Base-by-base conservation (phyloP, 2,113 vertebrate genomes). In the Hiodon alosoides region DNA sequence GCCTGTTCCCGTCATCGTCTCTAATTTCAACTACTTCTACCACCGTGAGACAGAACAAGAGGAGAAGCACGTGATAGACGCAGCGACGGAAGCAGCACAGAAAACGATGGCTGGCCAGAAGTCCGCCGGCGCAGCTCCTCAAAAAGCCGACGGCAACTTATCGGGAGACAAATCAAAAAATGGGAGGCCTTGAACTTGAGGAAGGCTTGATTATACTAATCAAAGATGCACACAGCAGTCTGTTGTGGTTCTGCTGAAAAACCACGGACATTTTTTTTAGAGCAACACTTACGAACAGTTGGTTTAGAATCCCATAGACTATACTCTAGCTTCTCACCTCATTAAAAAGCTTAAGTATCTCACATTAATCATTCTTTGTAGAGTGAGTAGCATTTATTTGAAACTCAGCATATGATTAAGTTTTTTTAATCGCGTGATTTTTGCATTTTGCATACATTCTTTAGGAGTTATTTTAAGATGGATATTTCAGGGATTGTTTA, bases 11-110 rank as follows among this genome's bases (percentile, higher is more conserved):
- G 97, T 99, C 83, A 99, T 99, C 3, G 97, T 98, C 82, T 99
- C 97, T 7, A 99, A 99, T 79, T 99, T 99, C 85, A 99, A 98
- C 84, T 98, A 99, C 67, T 99, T 98, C 88, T 99, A 99, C 88
- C 96, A 98, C 86, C 87, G 95, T 0, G 96, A 97, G 89, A 96
- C 94, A 0, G 95, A 95, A 84, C 96, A 96, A 0, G 93, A 95
- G 54, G 95, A 98, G 72, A 96, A 95, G 77, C 91, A 91, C 3
- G 84, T 89, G 54, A 87, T 96, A 74, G 93, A 96, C 0, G 89
- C 86, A 46, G 94, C 94, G 7, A 85, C 87, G 46, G 92, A 95
- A 11, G 90, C 87, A 50, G 86, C 91, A 7, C 91, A 90, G 79
- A 89, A 90, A 79, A 89, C 79, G 0, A 81, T 80, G 10, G 82